phyloP scores from a whole-genome alignment of 2,888 invertebrate species.

The Pterostichus niger region DNA sequence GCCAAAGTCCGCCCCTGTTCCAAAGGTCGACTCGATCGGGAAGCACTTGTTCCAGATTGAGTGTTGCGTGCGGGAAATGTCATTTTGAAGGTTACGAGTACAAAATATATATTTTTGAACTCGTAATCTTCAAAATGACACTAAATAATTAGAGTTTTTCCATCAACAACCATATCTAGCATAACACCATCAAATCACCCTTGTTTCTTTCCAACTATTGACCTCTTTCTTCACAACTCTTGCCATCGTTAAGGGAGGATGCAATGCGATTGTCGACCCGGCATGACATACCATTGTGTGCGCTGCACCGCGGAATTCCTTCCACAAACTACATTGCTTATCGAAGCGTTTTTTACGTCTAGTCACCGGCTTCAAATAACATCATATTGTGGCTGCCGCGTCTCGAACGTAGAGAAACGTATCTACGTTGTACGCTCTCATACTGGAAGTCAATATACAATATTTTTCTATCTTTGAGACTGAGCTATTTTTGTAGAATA shows the following conservation, averaged over 20 bases:
- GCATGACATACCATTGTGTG: conserved; percentile 1
- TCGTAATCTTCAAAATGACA: no score
- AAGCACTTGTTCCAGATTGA: no score
- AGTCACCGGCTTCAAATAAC: conserved; percentile 27
- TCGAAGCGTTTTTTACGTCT: conserved; percentile 17
- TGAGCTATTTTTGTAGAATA: neutral
- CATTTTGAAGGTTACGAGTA: no score
- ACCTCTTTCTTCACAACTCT: neutral
- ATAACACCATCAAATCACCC: no score
- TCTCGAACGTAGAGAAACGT: conserved; percentile 17
- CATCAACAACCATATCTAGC: no score
- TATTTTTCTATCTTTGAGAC: neutral
- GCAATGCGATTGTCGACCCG: conserved; percentile 3
- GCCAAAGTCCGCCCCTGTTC: no score
- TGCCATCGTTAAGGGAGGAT: neutral
- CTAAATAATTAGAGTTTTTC: no score
- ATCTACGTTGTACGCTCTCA: conserved; percentile 11
- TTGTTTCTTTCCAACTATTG: neutral
- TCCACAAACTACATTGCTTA: conserved; percentile 29
- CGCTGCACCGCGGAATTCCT: neutral
- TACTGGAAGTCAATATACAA: conserved; percentile 13
- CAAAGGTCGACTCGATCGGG: no score
- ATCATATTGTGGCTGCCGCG: conserved; percentile 27
- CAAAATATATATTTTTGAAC: no score
- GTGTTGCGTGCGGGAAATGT: no score